Evolutionary conservation across 1,140 invertebrate species (phyloP).

Genomic region (Pseudomyrmex concolor): DNA sequence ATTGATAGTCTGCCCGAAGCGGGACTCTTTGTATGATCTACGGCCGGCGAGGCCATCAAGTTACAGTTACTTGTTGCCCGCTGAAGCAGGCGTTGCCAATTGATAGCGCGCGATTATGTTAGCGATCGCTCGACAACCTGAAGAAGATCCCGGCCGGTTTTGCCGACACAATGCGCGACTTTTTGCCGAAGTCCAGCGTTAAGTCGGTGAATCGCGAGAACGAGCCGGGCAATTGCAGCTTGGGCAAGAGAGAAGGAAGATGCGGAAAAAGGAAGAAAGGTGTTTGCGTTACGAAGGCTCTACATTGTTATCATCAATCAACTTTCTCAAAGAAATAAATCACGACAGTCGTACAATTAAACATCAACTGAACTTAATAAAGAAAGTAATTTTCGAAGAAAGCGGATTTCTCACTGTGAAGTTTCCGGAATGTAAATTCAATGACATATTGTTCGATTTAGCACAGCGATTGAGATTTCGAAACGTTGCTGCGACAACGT

Average conservation of each 20-base stretch:
- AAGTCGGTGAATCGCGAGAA: constrained; percentile 16
- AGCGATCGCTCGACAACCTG: constrained; percentile 72
- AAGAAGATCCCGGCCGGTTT: constrained; percentile 15
- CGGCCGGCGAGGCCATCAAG: constrained; percentile 78
- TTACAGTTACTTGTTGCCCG: constrained; percentile 77
- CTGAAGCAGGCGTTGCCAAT: constrained; percentile 78
- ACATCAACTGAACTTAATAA: not conserved
- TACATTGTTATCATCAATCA: not conserved
- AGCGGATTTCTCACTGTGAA: not conserved
- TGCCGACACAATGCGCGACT: constrained; percentile 40
- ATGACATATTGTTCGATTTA: constrained; percentile 17
- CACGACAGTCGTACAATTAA: constrained; percentile 4
- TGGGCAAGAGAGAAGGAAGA: constrained; percentile 34
- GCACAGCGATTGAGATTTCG: constrained; percentile 49
- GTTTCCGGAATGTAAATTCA: not conserved
- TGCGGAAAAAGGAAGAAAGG: not conserved
- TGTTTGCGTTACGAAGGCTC: not conserved
- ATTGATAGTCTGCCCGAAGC: constrained; percentile 72
- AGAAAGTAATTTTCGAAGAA: not conserved
- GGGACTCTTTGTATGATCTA: constrained; percentile 75
- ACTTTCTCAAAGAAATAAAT: constrained; percentile 26
- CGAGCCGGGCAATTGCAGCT: not conserved
- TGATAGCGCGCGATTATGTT: constrained; percentile 79
- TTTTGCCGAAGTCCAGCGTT: constrained; percentile 32
- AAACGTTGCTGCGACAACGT: not conserved